These are phyloP conservation scores for Seriola quinqueradiata DNA, from an alignment of 2,113 vertebrate species.

Conservation along the genomic window DNA sequence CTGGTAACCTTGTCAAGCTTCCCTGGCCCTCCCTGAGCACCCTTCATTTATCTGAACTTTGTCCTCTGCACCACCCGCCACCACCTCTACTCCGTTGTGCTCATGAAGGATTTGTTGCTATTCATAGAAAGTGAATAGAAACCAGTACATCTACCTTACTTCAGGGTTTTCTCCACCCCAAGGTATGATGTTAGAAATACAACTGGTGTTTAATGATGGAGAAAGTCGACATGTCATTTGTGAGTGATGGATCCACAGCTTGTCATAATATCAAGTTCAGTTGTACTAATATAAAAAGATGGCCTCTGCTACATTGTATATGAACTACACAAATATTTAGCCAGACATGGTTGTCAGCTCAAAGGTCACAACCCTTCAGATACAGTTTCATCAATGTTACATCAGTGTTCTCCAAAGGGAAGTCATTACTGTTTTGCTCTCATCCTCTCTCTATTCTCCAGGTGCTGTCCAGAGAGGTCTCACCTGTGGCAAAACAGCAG, in stretches of 20 bases:
- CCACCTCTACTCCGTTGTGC: not conserved
- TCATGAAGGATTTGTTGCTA: not conserved
- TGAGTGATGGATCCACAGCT: not conserved
- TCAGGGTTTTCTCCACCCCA: too few relatives aligned
- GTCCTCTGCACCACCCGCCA: too few relatives aligned
- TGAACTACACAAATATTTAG: too few relatives aligned
- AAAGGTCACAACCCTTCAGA: conserved; percentile 24
- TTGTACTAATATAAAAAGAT: too few relatives aligned
- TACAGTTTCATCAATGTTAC: conserved; percentile 59
- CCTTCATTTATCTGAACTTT: too few relatives aligned
- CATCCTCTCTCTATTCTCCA: conserved; percentile 53
- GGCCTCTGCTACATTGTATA: too few relatives aligned
- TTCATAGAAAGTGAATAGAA: not conserved
- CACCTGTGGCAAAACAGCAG: conserved; percentile 31
- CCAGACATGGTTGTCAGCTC: too few relatives aligned
- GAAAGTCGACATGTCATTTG: not conserved
- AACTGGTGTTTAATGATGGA: not conserved
- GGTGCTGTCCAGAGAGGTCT: conserved; percentile 58
- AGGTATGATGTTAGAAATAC: too few relatives aligned
- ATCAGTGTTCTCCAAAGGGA: conserved; percentile 61
- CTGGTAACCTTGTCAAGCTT: too few relatives aligned
- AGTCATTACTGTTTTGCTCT: conserved; percentile 48
- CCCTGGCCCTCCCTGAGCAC: too few relatives aligned
- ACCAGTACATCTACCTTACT: not conserved
- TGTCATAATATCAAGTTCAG: not conserved